Conservation (phyloP, 2,888 invertebrate genomes). For the Ceraclea dissimilis region DNA sequence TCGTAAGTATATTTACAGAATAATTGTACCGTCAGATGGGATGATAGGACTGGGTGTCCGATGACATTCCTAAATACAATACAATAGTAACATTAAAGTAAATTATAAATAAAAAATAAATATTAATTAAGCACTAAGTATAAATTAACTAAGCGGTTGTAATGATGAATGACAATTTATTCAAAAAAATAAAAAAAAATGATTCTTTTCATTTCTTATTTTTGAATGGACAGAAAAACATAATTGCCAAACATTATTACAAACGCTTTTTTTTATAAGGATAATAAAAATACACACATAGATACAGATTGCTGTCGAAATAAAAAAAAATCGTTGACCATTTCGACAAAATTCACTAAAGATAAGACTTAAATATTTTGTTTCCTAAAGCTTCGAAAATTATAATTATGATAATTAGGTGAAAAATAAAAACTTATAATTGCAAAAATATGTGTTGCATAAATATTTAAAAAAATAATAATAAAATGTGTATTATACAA, state of each 20-base stretch:
- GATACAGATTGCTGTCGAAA: neutral
- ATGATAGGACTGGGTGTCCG: neutral
- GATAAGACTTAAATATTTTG: neutral
- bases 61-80: neutral
- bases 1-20: neutral
- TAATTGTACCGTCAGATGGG: neutral
- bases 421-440: neutral
- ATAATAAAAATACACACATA: neutral
- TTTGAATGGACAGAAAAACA: too few relatives aligned
- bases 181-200: neutral
- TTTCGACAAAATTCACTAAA: neutral
- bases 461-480: neutral
- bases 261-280: neutral
- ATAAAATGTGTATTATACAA: neutral
- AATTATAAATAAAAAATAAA: neutral
- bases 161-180: conserved; percentile 1
- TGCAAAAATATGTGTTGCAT: neutral
- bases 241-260: neutral
- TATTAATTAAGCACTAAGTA: neutral
- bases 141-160: neutral
- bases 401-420: neutral
- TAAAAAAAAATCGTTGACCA: neutral
- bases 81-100: neutral
- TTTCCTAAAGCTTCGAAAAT: neutral
- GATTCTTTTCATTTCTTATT: neutral